Base-by-base conservation (phyloP, 1,140 invertebrate species). In the Tetramorium alpestre region DNA sequence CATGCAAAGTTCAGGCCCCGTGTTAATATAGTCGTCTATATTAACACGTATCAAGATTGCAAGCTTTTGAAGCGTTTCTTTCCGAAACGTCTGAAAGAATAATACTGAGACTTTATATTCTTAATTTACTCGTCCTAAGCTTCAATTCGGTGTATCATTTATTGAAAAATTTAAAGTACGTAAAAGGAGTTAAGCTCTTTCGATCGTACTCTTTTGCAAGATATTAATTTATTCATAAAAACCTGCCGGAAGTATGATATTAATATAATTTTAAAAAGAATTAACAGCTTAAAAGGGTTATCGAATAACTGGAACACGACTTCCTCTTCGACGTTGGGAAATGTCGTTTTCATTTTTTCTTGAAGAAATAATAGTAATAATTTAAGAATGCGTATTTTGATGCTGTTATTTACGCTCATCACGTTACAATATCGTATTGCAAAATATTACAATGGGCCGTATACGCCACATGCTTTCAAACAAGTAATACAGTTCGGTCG, bases 401-500 rank as follows among this genome's bases (percentile, higher is more conserved):
- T 25, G 38, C 16, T 18, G 44, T 70, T 58, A 33, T 22, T 78
- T 49, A 73, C 72, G 41, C 8, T 58, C 38, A 10, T 18, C 38
- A 22, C 38, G 25, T 67, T 67, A 49, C 11, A 2, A 64, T 41
- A 38, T 56, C 49, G 64, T 22, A 33, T 72, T 73, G 70, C 38
- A 72, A 44, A 44, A 44, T 18, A 10, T 73, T 69, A 82, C 80
- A 82, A 82, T 73, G 11, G 54, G 4, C 28, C 41, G 67, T 58
- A 44, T 47, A 82, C 4, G 51, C 38, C 6, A 49, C 18, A 47
- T 8, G 28, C 11, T 7, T 41, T 84, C 54, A 60, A 73, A 84
- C 69, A 84, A 84, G 54, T 73, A 82, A 82, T 82, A 60, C 10
- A 58, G 18, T 73, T 82, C 16, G 38, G 38, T 25, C 41, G 54